These are phyloP conservation scores for Australoheros scitulus DNA, from an alignment of 2,113 vertebrate species.

Conservation along the genomic window DNA sequence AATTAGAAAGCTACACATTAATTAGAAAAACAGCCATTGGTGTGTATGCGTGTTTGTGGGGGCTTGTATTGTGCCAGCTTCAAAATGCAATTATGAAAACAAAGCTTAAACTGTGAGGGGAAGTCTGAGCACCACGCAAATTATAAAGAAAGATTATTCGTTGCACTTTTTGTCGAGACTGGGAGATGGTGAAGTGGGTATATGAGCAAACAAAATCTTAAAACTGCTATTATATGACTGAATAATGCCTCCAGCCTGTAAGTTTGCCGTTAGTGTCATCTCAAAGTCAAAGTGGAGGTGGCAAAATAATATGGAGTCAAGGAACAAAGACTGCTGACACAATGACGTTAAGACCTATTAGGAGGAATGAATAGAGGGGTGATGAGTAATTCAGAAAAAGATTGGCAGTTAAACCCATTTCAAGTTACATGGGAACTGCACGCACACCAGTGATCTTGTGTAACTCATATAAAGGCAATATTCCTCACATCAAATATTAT, in stretches of 20 bases:
- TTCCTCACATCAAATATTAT: not conserved
- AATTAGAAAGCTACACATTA: constrained; percentile 68
- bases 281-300: constrained; percentile 73
- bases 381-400: constrained; percentile 49
- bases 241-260: constrained; percentile 51
- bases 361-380: constrained; percentile 47
- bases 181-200: constrained; percentile 33
- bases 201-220: constrained; percentile 56
- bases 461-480: not conserved
- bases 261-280: constrained; percentile 57
- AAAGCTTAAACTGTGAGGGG: constrained; percentile 58
- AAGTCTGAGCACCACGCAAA: constrained; percentile 41
- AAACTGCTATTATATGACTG: constrained; percentile 38
- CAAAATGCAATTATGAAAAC: constrained; percentile 72
- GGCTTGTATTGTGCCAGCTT: constrained; percentile 45
- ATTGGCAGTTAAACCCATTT: constrained; percentile 34
- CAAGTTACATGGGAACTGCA: constrained; percentile 18
- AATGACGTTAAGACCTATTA: constrained; percentile 57
- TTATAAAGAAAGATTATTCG: constrained; percentile 55
- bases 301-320: constrained; percentile 57
- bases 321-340: constrained; percentile 57
- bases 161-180: constrained; percentile 33
- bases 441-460: not conserved
- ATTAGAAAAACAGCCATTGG: constrained; percentile 55
- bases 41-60: constrained; percentile 11